These are phyloP conservation scores for Periparus ater DNA, from an alignment of 2,797 vertebrate genomes.

Conservation along the genomic window DNA sequence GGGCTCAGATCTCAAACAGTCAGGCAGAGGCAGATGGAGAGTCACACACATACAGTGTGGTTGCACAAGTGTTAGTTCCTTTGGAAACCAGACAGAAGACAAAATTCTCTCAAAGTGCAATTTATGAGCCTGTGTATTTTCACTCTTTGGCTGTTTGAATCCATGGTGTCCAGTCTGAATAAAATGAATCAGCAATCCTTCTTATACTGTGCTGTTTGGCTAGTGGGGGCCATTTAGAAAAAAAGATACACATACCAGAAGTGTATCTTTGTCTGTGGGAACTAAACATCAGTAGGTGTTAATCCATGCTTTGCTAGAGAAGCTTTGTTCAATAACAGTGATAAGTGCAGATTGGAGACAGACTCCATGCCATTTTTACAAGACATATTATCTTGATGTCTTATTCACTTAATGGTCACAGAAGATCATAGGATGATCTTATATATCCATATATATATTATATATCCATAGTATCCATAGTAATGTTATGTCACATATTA, in stretches of 20 bases:
- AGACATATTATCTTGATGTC: slow-evolving; percentile 14
- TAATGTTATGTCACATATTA: slow-evolving; percentile 32
- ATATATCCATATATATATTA: no score
- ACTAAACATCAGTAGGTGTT: background rate
- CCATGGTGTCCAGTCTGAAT: background rate
- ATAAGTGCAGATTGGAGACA: background rate
- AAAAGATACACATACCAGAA: background rate
- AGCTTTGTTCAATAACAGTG: background rate
- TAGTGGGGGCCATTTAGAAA: background rate
- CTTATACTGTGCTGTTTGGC: background rate
- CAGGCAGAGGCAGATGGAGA: background rate
- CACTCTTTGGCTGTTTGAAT: background rate
- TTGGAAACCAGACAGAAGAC: slow-evolving; percentile 24
- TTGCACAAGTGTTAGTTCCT: slow-evolving; percentile 26
- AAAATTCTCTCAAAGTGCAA: slow-evolving; percentile 7
- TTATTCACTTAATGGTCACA: slow-evolving; percentile 4
- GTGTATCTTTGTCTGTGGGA: background rate
- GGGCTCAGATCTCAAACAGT: background rate
- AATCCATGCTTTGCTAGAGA: background rate
- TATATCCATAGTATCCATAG: background rate
- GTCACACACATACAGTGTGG: background rate
- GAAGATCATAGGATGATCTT: background rate
- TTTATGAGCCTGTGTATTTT: background rate
- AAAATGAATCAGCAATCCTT: background rate
- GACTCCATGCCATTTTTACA: slow-evolving; percentile 10